Evolutionary conservation across 2,113 vertebrate species (phyloP), one percentile per base, ranked within the genome.

Genomic region (Ramphastos sulfuratus): DNA sequence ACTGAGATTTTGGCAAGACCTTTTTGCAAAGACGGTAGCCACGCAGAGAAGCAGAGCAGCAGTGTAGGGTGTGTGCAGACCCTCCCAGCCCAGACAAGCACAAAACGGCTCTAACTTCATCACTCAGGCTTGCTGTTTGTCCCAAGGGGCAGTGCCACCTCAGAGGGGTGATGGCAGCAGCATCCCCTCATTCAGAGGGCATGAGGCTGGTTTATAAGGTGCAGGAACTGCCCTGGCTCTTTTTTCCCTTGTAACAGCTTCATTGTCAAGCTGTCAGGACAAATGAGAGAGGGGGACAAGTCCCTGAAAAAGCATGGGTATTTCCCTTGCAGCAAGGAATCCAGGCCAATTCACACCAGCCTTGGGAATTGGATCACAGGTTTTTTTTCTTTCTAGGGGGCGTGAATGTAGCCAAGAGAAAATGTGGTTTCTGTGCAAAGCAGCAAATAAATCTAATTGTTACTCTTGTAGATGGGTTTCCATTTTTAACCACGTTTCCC

Each of bases 401-500:
- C 13, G 66, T 0, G 4, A 82, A 44, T 21, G 11, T 4, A 87
- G 75, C 64, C 33, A 25, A 75, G 70, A 48, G 48, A 75, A 91
- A 60, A 61, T 4, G 11, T 10, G 13, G 44, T 39, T 94, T 94
- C 72, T 46, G 30, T 89, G 90, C 44, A 83, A 94, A 95, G 65
- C 74, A 71, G 44, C 48, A 81, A 85, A 87, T 94, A 69, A 61
- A 92, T 73, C 71, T 82, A 90, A 81, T 86, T 37, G 25, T 78
- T 72, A 73, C 23, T 35, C 21, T 3, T 1, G 2, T 2, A 39
- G 91, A 85, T 75, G 93, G 86, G 61, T 71, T 94, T 96, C 61
- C 33, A 61, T 72, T 97, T 97, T 94, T 94, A 95, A 97, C 90
- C 90, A 91, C 48, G 65, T 65, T 84, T 94, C 85, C 42, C 56